Percentiles rank a stretch among this genome's conserved stretches.
These are phyloP conservation scores for Maconellicoccus hirsutus DNA, from an alignment of 1,140 invertebrate genomes.

Conservation along the genomic window DNA sequence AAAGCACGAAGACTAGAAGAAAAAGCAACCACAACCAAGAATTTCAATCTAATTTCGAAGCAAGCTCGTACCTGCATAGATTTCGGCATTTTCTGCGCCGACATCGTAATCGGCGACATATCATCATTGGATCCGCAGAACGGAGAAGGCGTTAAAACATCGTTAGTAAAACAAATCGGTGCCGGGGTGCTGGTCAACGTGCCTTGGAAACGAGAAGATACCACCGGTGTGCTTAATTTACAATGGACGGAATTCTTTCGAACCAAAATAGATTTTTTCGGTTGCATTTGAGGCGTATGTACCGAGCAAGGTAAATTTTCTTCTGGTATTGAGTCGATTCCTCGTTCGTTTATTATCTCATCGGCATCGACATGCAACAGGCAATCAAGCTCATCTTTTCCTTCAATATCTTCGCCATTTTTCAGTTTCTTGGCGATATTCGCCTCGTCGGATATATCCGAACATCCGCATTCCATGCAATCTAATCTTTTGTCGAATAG, in stretches of 20 bases:
- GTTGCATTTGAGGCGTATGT: background rate
- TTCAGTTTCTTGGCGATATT: background rate
- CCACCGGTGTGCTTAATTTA: slow-evolving; percentile 5
- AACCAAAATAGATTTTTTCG: background rate
- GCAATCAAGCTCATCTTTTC: background rate
- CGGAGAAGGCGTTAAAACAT: slow-evolving; percentile 18
- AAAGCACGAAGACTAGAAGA: background rate
- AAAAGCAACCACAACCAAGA: slow-evolving; percentile 17
- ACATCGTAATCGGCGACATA: slow-evolving; percentile 77
- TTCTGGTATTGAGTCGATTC: background rate
- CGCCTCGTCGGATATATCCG: slow-evolving; percentile 4
- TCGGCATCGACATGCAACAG: background rate
- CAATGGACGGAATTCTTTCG: slow-evolving; percentile 18
- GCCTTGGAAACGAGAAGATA: background rate
- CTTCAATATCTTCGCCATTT: background rate
- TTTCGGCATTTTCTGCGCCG: slow-evolving; percentile 67
- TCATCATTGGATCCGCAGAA: slow-evolving; percentile 29
- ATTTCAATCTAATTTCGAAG: slow-evolving; percentile 26
- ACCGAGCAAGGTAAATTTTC: background rate
- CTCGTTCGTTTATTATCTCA: background rate
- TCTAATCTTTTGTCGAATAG: slow-evolving; percentile 12
- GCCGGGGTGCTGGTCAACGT: slow-evolving; percentile 3
- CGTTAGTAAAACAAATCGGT: background rate
- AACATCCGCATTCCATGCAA: slow-evolving; percentile 16
- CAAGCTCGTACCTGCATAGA: slow-evolving; percentile 62